Evolutionary conservation across 2,888 invertebrate genomes (phyloP), one percentile per base, ranked within the genome.

Genomic region (Tetragnatha montana): DNA sequence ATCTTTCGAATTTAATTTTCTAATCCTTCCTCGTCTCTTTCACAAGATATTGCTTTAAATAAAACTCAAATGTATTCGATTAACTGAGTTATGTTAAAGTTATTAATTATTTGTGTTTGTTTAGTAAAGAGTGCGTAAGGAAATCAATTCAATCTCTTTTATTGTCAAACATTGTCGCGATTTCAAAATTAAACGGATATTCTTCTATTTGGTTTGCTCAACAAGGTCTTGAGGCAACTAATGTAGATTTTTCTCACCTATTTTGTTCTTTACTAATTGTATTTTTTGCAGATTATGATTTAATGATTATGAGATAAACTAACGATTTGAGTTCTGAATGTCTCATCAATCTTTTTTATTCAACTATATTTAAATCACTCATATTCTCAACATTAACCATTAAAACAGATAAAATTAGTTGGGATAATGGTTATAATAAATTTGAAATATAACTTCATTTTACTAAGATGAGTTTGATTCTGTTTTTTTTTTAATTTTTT

Each of bases 1-100:
- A 60, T 60, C 60, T 60, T 60, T 60, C 60, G 60, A 60, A 60
- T 60, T 60, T 60, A 60, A 60, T 60, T 60, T 60, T 60, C 60
- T 60, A 60, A 60, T 60, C 60, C 60, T 60, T 17, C 60, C 12
- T 60, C 60, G 60, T 4, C 17, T 17, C 17, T 17, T 60, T 6
- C 60, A 10, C 60, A 17, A 60, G 60, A 60, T 60, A 60, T 60
- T 60, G 60, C 60, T 60, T 60, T 60, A 60, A 60, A 60, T 60
- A 60, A 60, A 60, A 6, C 12, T 60, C 60, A 60, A 6, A 60
- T 10, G 60, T 60, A 17, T 60, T 60, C 60, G 60, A 60, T 17
- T 60, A 60, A 60, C 60, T 17, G 60, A 60, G 60, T 60, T 60
- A 60, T 60, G 60, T 8, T 60, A 60, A 60, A 10, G 60, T 60